These are phyloP conservation scores for Tragelaphus imberbis DNA, from an alignment of 2,113 vertebrate species.

Conservation along the genomic window DNA sequence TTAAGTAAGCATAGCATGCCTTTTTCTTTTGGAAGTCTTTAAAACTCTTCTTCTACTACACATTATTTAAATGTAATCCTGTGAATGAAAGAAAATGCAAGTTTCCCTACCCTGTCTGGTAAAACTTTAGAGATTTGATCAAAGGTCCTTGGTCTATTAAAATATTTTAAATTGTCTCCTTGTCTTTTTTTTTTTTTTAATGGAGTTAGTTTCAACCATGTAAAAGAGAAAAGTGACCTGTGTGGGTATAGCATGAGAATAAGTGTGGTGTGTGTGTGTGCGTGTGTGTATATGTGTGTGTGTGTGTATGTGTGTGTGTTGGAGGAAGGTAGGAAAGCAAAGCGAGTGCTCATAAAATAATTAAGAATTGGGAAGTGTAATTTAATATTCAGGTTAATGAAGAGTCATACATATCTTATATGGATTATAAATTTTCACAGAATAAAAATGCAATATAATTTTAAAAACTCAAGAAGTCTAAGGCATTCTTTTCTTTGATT, in stretches of 20 bases:
- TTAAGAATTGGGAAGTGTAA: slow-evolving; percentile 27
- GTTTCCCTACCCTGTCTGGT: neutral
- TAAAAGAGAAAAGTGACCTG: neutral
- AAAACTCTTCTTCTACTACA: neutral
- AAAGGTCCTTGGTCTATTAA: neutral
- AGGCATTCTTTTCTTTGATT: neutral
- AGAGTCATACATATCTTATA: neutral
- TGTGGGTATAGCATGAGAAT: neutral
- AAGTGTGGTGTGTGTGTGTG: neutral
- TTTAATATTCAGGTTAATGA: slow-evolving; percentile 38
- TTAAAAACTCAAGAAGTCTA: neutral
- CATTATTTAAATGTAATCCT: neutral
- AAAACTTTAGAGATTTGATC: neutral
- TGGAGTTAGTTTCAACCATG: neutral
- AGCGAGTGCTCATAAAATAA: slow-evolving; percentile 11
- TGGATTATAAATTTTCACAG: slow-evolving; percentile 14
- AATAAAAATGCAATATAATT: slow-evolving; percentile 40
- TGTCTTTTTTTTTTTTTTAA: neutral
- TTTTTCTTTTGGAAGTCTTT: slow-evolving; percentile 31
- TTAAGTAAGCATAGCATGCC: neutral
- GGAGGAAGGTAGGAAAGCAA: neutral
- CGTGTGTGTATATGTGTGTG: neutral
- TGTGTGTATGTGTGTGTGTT: neutral
- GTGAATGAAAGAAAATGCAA: neutral
- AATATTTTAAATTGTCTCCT: neutral